phyloP scores from a whole-genome alignment of 2,888 invertebrate species.

The Idaea dimidiata region DNA sequence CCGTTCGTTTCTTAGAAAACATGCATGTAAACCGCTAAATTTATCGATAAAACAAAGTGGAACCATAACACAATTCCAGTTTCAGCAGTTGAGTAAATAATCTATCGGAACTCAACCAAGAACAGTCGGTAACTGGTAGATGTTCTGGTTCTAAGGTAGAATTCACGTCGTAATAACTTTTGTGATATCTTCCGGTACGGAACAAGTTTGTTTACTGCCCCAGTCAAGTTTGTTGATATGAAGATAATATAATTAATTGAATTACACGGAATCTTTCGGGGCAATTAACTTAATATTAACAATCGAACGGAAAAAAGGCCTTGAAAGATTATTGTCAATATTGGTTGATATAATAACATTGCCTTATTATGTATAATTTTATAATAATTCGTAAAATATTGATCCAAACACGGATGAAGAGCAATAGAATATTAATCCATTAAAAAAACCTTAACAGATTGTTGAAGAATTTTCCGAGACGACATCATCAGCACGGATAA shows the following conservation, averaged over 20 bases:
- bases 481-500: conserved; percentile 44
- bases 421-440: background rate
- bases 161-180: conserved; percentile 44
- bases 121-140: conserved; percentile 24
- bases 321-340: too few relatives aligned
- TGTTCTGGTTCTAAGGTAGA: conserved; percentile 29
- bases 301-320: too few relatives aligned
- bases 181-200: conserved; percentile 40
- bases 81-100: conserved; percentile 15
- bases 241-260: conserved; percentile 18
- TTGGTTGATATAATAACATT: too few relatives aligned
- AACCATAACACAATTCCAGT: background rate
- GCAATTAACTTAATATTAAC: conserved; percentile 12
- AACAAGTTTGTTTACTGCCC: conserved; percentile 36
- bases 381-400: too few relatives aligned
- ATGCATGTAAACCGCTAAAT: too few relatives aligned
- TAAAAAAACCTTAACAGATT: conserved; percentile 29
- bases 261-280: conserved; percentile 12
- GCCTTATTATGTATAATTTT: too few relatives aligned
- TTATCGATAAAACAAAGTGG: background rate
- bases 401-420: background rate
- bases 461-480: conserved; percentile 52
- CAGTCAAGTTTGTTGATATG: conserved; percentile 26
- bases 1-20: too few relatives aligned
- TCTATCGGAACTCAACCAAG: conserved; percentile 46